A percentile compares a stretch with the other conserved stretches of the same genome.
phyloP scores from a whole-genome alignment of 2,888 invertebrate species.

The Malthinus flaveolus region DNA sequence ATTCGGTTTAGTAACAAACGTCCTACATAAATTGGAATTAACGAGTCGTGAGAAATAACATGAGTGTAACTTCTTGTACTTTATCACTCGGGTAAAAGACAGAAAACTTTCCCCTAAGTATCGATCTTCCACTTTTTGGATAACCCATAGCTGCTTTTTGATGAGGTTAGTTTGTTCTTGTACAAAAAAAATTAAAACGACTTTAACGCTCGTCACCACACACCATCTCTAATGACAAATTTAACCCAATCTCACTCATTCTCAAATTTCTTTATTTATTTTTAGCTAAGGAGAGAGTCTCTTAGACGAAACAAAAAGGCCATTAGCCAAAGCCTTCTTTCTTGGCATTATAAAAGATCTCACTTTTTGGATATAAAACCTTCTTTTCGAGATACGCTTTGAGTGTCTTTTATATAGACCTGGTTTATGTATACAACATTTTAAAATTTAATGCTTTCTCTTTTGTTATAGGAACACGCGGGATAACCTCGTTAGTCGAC shows the following conservation, averaged over 20 bases:
- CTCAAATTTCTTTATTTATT: slow-evolving; percentile 25
- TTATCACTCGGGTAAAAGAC: slow-evolving; percentile 26
- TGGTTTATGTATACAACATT: slow-evolving; percentile 29
- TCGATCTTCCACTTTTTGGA: slow-evolving; percentile 14
- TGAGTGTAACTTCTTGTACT: slow-evolving; percentile 28
- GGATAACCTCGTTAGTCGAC: slow-evolving; percentile 27
- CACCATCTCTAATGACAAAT: slow-evolving; percentile 27
- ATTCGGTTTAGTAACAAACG: slow-evolving; percentile 23
- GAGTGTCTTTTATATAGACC: slow-evolving; percentile 31
- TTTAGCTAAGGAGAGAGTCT: slow-evolving; percentile 22
- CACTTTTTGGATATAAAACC: slow-evolving; percentile 32
- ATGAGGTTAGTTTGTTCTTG: slow-evolving; percentile 15
- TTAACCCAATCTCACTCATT: slow-evolving; percentile 21
- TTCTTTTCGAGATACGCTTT: slow-evolving; percentile 30
- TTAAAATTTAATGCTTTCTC: slow-evolving; percentile 30
- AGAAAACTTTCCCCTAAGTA: slow-evolving; percentile 18
- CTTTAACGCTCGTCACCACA: slow-evolving; percentile 1
- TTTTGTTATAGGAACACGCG: slow-evolving; percentile 23
- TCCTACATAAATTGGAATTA: slow-evolving; percentile 30
- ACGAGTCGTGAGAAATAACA: slow-evolving; percentile 30
- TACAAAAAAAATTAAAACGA: too few relatives aligned
- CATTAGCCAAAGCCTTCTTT: slow-evolving; percentile 31
- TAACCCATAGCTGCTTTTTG: slow-evolving; percentile 10
- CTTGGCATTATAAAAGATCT: slow-evolving; percentile 30
- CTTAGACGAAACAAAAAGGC: slow-evolving; percentile 30